phyloP scores from a whole-genome alignment of 2,888 invertebrate species.

The Tipula helvola region DNA sequence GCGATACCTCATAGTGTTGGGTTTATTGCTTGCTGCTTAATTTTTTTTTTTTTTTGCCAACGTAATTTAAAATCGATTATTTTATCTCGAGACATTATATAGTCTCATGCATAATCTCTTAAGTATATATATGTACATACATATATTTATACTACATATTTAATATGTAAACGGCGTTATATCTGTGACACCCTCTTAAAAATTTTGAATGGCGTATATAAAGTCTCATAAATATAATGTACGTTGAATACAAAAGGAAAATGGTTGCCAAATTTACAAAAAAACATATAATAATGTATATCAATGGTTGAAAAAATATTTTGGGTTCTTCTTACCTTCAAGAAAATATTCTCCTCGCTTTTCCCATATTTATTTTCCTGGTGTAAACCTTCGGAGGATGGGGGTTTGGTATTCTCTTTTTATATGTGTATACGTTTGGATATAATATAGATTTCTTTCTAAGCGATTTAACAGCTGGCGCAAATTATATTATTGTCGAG shows the following conservation, averaged over 20 bases:
- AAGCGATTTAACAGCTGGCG: neutral
- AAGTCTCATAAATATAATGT: neutral
- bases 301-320: neutral
- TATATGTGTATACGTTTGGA: neutral
- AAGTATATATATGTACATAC: neutral
- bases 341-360: neutral
- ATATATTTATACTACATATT: neutral
- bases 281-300: neutral
- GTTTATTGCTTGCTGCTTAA: neutral
- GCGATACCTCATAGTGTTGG: neutral
- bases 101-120: neutral
- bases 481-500: conserved; percentile 8
- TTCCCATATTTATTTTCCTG: neutral
- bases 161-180: neutral
- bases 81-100: neutral
- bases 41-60: neutral
- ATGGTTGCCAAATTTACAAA: neutral
- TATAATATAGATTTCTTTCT: conserved; percentile 1
- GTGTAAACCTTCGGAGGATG: neutral
- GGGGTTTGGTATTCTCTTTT: neutral
- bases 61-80: neutral
- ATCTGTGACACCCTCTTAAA: neutral
- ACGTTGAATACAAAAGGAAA: neutral
- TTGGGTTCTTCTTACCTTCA: neutral
- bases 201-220: neutral